Evolutionary conservation across 2,888 invertebrate species (phyloP).

Genomic region (Drosophila nr. perissopoda): DNA sequence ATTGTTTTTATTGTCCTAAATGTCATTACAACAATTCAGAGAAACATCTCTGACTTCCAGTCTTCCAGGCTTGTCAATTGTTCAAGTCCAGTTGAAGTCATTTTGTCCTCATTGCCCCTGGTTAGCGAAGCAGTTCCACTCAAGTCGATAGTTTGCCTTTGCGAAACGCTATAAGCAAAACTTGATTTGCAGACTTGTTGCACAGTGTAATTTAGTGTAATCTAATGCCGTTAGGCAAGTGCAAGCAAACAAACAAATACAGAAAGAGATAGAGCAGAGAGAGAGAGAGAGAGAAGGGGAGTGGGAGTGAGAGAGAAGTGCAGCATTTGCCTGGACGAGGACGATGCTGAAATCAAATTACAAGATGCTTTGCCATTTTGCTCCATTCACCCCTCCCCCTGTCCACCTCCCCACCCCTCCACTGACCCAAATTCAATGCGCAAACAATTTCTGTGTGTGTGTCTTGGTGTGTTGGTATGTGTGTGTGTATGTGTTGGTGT

Average conservation of each 20-base stretch:
- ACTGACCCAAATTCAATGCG: conserved; percentile 70
- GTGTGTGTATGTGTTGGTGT: conserved; percentile 20
- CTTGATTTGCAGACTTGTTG: conserved; percentile 36
- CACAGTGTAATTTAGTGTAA: conserved; percentile 54
- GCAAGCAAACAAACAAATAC: conserved; percentile 50
- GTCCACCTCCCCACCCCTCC: not conserved
- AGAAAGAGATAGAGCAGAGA: not conserved
- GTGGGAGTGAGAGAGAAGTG: not conserved
- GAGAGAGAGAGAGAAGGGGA: not conserved
- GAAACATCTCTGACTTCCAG: not conserved
- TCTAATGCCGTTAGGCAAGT: conserved; percentile 33
- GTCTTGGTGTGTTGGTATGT: not conserved
- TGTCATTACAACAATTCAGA: not conserved
- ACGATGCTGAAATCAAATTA: conserved; percentile 73
- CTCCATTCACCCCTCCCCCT: conserved; percentile 6
- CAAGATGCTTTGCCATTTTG: conserved; percentile 66
- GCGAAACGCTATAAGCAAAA: not conserved
- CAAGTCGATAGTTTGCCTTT: not conserved
- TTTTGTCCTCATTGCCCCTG: not conserved
- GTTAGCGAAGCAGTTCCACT: not conserved
- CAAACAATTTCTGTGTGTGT: conserved; percentile 63
- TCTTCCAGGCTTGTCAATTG: not conserved
- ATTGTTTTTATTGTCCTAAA: not conserved
- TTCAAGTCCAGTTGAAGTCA: not conserved
- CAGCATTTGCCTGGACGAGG: conserved; percentile 47